phyloP scores from a whole-genome alignment of 2,797 vertebrate species.

The Mormyrus hasselquistii region DNA sequence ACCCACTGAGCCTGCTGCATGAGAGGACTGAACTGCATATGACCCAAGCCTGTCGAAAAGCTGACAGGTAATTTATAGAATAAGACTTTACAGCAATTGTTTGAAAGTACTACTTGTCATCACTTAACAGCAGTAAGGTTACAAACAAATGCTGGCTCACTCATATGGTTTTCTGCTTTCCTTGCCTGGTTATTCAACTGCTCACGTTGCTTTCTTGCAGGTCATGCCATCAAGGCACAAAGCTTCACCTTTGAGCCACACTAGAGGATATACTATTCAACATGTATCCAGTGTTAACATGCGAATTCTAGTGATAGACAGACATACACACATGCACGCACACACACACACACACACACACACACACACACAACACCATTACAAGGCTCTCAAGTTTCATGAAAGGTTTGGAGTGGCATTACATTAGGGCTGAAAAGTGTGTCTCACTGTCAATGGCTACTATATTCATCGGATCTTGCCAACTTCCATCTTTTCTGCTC shows the following conservation, averaged over 20 bases:
- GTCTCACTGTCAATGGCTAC: background rate
- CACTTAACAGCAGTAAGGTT: background rate
- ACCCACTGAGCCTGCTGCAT: background rate
- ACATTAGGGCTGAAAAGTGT: too few species aligned
- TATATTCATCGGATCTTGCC: background rate
- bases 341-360: constrained; percentile 26
- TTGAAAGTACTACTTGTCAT: background rate
- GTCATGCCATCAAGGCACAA: constrained; percentile 62
- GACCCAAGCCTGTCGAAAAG: background rate
- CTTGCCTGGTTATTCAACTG: constrained; percentile 75
- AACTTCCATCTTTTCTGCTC: background rate
- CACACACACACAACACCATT: constrained; percentile 24
- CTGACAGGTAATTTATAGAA: background rate
- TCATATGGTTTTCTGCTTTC: constrained; percentile 39
- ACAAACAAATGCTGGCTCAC: background rate
- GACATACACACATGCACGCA: background rate
- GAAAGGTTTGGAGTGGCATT: too few species aligned
- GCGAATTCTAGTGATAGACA: constrained; percentile 62
- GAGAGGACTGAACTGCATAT: background rate
- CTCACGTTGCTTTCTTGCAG: constrained; percentile 71
- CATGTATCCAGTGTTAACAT: constrained; percentile 75
- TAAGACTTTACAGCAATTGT: background rate
- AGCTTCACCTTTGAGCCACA: constrained; percentile 67
- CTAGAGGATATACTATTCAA: constrained; percentile 66
- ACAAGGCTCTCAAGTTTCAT: too few species aligned